These are phyloP conservation scores for Tethea ocularis DNA, from an alignment of 2,888 invertebrate species.

Conservation along the genomic window DNA sequence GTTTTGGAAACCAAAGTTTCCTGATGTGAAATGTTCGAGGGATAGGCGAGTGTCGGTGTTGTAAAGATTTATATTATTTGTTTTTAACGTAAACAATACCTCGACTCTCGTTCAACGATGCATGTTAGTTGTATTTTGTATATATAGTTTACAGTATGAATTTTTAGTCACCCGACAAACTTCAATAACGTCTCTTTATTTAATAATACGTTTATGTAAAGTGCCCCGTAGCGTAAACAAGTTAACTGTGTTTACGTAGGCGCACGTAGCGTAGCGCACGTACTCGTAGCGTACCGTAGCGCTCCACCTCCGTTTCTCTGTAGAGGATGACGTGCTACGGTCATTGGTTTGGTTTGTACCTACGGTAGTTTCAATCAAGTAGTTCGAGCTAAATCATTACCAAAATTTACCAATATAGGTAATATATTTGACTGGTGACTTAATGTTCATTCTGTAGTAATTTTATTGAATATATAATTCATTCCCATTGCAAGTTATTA, in stretches of 20 bases:
- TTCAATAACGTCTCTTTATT: not conserved
- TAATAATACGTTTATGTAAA: not conserved
- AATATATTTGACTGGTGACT: not conserved
- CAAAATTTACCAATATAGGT: not conserved
- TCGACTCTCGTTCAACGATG: slow-evolving; percentile 11
- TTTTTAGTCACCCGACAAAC: not conserved
- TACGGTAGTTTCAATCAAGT: not conserved
- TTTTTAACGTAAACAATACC: slow-evolving; percentile 26
- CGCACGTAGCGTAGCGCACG: not conserved
- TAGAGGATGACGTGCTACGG: not conserved
- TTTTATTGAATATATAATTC: slow-evolving; percentile 4
- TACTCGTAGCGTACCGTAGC: not conserved
- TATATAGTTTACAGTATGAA: not conserved
- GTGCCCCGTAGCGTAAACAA: slow-evolving; percentile 2
- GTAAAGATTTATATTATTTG: slow-evolving; percentile 30
- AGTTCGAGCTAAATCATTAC: too few species aligned
- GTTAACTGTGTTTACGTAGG: not conserved
- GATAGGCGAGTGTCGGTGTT: slow-evolving; percentile 31
- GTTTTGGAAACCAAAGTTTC: slow-evolving; percentile 49
- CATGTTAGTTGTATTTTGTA: not conserved
- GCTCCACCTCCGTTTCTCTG: not conserved
- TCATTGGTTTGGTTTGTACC: not conserved
- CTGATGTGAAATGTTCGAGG: slow-evolving; percentile 34
- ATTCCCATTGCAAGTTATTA: slow-evolving; percentile 32
- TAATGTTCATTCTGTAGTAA: not conserved